These are phyloP conservation scores for Merops nubicus DNA, from an alignment of 2,113 vertebrate genomes.

Conservation along the genomic window DNA sequence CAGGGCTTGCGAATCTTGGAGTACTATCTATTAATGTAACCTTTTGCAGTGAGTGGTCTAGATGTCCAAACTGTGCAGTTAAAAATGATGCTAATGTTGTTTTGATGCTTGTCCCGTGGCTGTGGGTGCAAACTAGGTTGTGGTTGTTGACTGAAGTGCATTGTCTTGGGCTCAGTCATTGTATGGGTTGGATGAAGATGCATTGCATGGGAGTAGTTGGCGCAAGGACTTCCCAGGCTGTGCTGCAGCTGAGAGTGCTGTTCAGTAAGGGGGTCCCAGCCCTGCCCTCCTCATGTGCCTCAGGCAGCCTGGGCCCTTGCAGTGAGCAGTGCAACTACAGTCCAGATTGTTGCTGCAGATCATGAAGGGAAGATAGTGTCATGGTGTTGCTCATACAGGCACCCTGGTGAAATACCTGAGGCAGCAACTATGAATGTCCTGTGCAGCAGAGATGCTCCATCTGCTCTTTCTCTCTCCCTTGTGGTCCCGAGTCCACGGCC, in stretches of 20 bases:
- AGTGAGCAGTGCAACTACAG: not conserved
- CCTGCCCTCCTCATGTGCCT: not conserved
- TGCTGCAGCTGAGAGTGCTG: not conserved
- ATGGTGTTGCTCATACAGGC: not conserved
- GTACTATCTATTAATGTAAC: not conserved
- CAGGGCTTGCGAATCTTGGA: not conserved
- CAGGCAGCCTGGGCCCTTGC: accelerated
- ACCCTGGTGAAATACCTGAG: not conserved
- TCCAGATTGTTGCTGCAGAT: not conserved
- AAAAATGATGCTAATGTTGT: not conserved
- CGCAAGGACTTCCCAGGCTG: not conserved
- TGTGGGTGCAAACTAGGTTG: not conserved
- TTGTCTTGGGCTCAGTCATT: not conserved
- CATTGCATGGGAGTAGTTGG: accelerated
- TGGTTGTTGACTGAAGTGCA: not conserved
- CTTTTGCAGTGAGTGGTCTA: not conserved
- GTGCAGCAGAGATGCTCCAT: not conserved
- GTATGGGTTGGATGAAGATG: not conserved
- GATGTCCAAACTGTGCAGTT: not conserved
- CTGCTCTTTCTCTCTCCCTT: not conserved
- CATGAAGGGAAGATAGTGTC: not conserved
- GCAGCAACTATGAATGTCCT: not conserved
- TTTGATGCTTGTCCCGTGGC: not conserved
- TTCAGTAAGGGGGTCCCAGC: not conserved
- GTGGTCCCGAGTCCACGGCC: not conserved